These are phyloP conservation scores for Isurus oxyrinchus DNA, from an alignment of 2,113 vertebrate genomes.

Conservation along the genomic window DNA sequence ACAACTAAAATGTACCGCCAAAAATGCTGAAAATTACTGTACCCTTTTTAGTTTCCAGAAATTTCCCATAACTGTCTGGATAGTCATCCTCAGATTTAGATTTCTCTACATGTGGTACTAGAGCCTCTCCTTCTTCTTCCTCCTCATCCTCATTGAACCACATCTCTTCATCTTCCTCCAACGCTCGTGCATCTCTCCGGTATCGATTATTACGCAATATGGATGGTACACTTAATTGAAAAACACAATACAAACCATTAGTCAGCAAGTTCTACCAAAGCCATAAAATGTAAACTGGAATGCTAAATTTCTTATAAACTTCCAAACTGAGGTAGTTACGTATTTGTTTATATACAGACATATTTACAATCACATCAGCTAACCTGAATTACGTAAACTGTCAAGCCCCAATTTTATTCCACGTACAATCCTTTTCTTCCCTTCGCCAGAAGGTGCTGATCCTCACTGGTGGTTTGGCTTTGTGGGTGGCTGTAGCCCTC, in stretches of 20 bases:
- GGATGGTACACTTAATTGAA: slow-evolving; percentile 61
- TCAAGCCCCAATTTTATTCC: not conserved
- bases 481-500: not conserved
- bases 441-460: not conserved
- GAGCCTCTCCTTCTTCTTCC: slow-evolving; percentile 75
- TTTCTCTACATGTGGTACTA: slow-evolving; percentile 74
- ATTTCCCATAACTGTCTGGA: slow-evolving; percentile 89
- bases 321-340: not conserved
- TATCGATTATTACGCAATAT: slow-evolving; percentile 71
- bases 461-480: not conserved
- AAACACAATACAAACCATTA: not conserved
- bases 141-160: slow-evolving; percentile 95
- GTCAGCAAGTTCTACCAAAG: not conserved
- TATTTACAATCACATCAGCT: not conserved
- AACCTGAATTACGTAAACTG: not conserved
- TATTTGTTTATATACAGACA: not conserved
- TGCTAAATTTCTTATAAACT: not conserved
- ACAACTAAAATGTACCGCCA: not conserved
- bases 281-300: not conserved
- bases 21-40: slow-evolving; percentile 7
- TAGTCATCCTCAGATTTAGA: slow-evolving; percentile 86
- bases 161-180: slow-evolving; percentile 92
- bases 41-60: slow-evolving; percentile 98
- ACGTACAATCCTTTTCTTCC: not conserved
- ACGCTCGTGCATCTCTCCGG: slow-evolving; percentile 79